Conservation (phyloP, 2,113 vertebrate genomes). For the Rhabdornis inornatus region DNA sequence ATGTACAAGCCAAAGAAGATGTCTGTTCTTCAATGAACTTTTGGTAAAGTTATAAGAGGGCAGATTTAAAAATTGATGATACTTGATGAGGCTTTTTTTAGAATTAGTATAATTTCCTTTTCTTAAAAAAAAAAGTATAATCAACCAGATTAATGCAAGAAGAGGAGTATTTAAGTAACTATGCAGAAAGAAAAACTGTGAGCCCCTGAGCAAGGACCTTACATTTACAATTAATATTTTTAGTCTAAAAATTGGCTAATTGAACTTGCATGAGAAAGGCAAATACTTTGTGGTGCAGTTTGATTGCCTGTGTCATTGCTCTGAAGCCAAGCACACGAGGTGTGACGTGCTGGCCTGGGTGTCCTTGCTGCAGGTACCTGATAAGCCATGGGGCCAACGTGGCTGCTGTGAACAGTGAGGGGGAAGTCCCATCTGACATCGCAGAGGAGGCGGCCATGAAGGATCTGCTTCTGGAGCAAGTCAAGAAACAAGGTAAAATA, state of each 20-base stretch:
- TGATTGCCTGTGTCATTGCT: not conserved
- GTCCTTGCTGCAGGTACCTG: slow-evolving; percentile 78
- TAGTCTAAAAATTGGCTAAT: not conserved
- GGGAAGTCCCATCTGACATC: slow-evolving; percentile 90
- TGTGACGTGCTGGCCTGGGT: not conserved
- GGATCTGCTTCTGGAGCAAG: slow-evolving; percentile 85
- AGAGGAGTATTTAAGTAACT: not conserved
- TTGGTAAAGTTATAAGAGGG: not conserved
- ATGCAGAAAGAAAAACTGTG: not conserved
- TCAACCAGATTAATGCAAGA: not conserved
- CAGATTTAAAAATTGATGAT: not conserved
- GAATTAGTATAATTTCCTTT: not conserved
- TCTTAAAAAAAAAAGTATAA: not conserved
- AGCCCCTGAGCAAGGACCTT: not conserved
- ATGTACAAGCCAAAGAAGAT: not conserved
- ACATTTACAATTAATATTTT: not conserved
- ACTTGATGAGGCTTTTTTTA: not conserved
- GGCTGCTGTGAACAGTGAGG: slow-evolving; percentile 89
- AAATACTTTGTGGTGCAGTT: not conserved
- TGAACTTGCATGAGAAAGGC: not conserved
- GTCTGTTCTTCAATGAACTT: not conserved
- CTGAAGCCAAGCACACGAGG: not conserved
- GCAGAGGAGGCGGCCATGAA: slow-evolving; percentile 91
- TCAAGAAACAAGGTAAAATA: slow-evolving; percentile 78
- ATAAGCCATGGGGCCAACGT: slow-evolving; percentile 83